Conservation (phyloP, 1,140 invertebrate genomes). For the Diuraphis noxia region DNA sequence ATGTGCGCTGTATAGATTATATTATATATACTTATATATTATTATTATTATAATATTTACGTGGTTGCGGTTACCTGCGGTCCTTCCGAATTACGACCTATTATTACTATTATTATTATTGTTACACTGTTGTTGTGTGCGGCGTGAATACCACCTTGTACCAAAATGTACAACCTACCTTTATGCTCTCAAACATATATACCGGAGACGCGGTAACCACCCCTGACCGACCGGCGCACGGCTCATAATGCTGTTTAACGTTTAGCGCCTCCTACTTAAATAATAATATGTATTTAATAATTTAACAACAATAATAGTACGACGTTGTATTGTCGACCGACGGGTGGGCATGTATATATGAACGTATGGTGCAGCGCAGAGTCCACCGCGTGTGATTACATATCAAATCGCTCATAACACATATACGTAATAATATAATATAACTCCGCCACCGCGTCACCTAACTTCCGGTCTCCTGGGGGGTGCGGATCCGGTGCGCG, state of each 20-base stretch:
- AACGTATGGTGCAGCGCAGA: background rate
- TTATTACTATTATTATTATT: background rate
- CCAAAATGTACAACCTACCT: background rate
- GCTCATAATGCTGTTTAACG: background rate
- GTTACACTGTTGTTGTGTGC: background rate
- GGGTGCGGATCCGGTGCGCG: background rate
- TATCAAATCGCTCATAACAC: background rate
- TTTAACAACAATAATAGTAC: background rate
- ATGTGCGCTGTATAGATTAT: background rate
- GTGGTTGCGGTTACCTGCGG: background rate
- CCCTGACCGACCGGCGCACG: background rate
- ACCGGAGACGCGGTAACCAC: slow-evolving; percentile 29
- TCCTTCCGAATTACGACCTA: background rate
- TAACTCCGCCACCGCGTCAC: background rate
- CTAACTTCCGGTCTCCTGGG: slow-evolving; percentile 21
- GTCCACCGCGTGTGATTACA: background rate
- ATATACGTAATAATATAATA: too few species aligned
- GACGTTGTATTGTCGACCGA: background rate
- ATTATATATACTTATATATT: background rate
- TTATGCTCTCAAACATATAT: background rate
- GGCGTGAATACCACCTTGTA: background rate
- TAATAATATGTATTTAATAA: too few species aligned
- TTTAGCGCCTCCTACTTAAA: slow-evolving; percentile 25
- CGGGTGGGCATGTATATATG: background rate
- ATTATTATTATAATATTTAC: background rate